Evolutionary conservation across 2,888 invertebrate species (phyloP).

Genomic region (Coenonympha arcania): DNA sequence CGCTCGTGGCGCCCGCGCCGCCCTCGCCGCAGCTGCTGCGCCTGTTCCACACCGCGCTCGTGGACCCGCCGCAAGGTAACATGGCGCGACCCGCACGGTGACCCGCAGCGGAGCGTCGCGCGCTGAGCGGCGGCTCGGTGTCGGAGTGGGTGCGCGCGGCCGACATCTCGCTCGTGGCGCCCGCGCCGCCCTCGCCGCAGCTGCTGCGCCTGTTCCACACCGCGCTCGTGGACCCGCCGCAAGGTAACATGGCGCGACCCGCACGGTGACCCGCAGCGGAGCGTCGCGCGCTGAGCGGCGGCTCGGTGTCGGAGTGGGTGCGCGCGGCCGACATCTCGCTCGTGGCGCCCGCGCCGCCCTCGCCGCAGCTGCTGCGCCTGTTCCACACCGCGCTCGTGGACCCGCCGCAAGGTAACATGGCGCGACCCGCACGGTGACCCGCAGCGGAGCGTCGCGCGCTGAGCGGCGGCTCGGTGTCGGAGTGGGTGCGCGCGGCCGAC

Average conservation of each 20-base stretch:
- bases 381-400: constrained; percentile 41
- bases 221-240: constrained; percentile 39
- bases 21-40: constrained; percentile 46
- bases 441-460: no score
- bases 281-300: constrained; percentile 39
- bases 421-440: no score
- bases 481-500: no score
- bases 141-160: constrained; percentile 56
- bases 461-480: no score
- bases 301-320: constrained; percentile 47
- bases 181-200: constrained; percentile 43
- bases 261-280: no score
- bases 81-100: no score
- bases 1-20: constrained; percentile 51
- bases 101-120: constrained; percentile 51
- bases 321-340: constrained; percentile 62
- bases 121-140: constrained; percentile 37
- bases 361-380: constrained; percentile 40
- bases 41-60: constrained; percentile 41
- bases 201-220: constrained; percentile 44
- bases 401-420: constrained; percentile 44
- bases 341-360: constrained; percentile 50
- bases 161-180: constrained; percentile 60
- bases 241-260: no score
- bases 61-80: constrained; percentile 42